A percentile compares a stretch with the other conserved stretches of the same genome.
These are phyloP conservation scores for Ethmia dodecea DNA, from an alignment of 2,888 invertebrate genomes.

Conservation along the genomic window DNA sequence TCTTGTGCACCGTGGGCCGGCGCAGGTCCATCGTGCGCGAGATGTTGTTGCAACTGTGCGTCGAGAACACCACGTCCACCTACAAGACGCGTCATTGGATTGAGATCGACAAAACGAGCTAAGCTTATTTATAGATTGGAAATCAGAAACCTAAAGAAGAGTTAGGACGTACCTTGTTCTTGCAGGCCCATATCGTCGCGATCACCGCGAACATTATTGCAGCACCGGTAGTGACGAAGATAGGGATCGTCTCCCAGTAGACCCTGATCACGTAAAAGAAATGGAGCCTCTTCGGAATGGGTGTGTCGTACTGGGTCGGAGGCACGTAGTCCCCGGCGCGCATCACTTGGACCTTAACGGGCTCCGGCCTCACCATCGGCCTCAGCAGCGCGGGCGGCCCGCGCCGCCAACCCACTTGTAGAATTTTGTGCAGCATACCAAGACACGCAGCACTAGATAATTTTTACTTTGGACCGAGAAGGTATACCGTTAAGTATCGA, in stretches of 20 bases:
- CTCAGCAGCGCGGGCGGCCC: not conserved
- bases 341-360: no score
- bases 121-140: not conserved
- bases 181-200: conserved; percentile 35
- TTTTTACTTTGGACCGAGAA: no score
- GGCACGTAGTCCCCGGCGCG: conserved; percentile 31
- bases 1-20: conserved; percentile 48
- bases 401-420: conserved; percentile 12
- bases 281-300: conserved; percentile 34
- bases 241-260: conserved; percentile 57
- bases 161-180: conserved; percentile 48
- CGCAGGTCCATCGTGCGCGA: conserved; percentile 62
- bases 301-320: conserved; percentile 49
- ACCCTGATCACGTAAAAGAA: conserved; percentile 25
- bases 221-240: conserved; percentile 33
- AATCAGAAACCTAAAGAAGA: not conserved
- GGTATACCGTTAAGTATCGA: no score
- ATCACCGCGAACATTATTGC: conserved; percentile 24
- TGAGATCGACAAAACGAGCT: not conserved
- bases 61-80: conserved; percentile 51
- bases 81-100: conserved; percentile 23
- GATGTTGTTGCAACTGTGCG: conserved; percentile 37
- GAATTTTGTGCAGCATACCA: no score
- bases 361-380: conserved; percentile 15
- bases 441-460: no score